Evolutionary conservation across 2,797 vertebrate species (phyloP).

Genomic region (Tangara arthus): DNA sequence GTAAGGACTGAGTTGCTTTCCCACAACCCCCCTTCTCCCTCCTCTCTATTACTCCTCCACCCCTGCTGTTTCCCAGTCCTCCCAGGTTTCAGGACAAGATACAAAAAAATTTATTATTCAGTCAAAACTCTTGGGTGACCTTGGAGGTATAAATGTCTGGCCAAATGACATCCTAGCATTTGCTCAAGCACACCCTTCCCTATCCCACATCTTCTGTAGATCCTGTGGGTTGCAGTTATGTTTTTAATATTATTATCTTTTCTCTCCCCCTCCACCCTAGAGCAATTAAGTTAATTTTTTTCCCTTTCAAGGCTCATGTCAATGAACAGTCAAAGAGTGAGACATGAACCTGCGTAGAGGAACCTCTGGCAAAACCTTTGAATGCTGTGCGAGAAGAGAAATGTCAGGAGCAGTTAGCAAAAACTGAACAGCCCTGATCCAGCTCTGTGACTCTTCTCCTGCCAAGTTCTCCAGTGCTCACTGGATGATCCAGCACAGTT

Average conservation of each 20-base stretch:
- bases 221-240: background rate
- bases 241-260: constrained; percentile 33
- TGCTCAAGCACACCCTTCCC: constrained; percentile 21
- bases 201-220: background rate
- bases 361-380: constrained; percentile 34
- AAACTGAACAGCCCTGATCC: constrained; percentile 32
- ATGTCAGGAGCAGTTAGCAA: constrained; percentile 42
- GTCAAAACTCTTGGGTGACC: constrained; percentile 61
- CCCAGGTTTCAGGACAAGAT: constrained; percentile 19
- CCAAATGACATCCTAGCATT: constrained; percentile 36
- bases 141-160: constrained; percentile 52
- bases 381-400: constrained; percentile 39
- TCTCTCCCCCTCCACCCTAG: background rate
- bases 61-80: constrained; percentile 41
- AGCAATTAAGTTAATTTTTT: background rate
- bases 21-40: background rate
- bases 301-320: constrained; percentile 2
- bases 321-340: constrained; percentile 12
- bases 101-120: constrained; percentile 34
- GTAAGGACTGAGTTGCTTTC: background rate
- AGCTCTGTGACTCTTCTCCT: constrained; percentile 45
- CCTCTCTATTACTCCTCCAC: background rate
- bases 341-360: background rate
- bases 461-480: constrained; percentile 50
- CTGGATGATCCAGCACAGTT: constrained; percentile 42